Base-by-base conservation (phyloP, 2,888 invertebrate genomes). In the Palloptera scutellata region DNA sequence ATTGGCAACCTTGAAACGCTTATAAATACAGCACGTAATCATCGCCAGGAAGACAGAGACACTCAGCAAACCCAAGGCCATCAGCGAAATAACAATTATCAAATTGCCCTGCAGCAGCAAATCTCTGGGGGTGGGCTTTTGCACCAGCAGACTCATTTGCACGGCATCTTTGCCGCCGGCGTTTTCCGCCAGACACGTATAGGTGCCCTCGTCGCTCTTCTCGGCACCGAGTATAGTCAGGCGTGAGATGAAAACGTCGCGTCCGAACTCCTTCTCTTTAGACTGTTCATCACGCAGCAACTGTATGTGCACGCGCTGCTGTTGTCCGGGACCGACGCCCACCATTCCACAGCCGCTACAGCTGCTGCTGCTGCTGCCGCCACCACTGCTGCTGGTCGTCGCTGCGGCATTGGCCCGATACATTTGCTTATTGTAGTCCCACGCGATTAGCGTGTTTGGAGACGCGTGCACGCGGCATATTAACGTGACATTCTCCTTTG, bases 101-200 rank as follows among this genome's bases (percentile, higher is more conserved):
- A 83, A 70, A 75, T 82, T 80, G 63, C 76, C 78, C 69, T 81
- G 78, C 63, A 81, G 71, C 40, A 79, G 69, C 45, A 79, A 67
- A 64, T 78, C 79, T 52, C 77, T 76, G 40, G 76, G 73, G 5
- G 73, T 73, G 4, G 78, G 75, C 64, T 80, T 78, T 65, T 82
- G 79, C 30, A 83, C 78, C 10, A 81, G 70, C 53, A 83, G 68
- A 71, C 75, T 79, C 54, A 95, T 86, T 79, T 92, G 93, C 66
- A 89, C 89, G 78, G 92, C 91, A 75, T 91, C 91, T 15, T 89
- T 88, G 1, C 95, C 95, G 1, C 92, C 95, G 0, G 90, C 88
- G 82, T 93, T 95, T 78, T 90, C 91, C 0, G 95, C 95, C 11
- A 91, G 88, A 79, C 96, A 96, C 61, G 90, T 87, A 80, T 92